Evolutionary conservation across 2,888 invertebrate genomes (phyloP).

Genomic region (Dynastes grantii): DNA sequence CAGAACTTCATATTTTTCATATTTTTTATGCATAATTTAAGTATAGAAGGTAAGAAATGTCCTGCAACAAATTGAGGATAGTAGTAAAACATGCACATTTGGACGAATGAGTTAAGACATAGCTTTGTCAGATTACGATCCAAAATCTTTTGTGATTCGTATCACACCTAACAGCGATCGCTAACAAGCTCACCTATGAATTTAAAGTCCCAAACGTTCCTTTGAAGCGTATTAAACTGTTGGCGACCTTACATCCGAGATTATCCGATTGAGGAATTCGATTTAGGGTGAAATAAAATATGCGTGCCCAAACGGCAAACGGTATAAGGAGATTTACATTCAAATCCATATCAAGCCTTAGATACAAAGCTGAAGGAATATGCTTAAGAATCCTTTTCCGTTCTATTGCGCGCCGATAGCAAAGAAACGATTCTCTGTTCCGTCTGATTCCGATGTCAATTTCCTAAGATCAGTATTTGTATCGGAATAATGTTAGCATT

Average conservation of each 20-base stretch:
- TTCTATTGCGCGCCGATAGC: not conserved
- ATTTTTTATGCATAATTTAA: no score
- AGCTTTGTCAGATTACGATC: no score
- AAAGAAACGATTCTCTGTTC: constrained; percentile 3
- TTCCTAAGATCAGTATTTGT: constrained; percentile 1
- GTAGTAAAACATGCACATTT: no score
- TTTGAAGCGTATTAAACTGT: no score
- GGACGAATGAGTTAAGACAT: no score
- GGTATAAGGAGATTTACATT: not conserved
- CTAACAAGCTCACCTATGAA: no score
- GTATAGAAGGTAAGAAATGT: no score
- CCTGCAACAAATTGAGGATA: no score
- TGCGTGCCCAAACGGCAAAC: constrained; percentile 4
- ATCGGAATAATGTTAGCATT: constrained; percentile 5
- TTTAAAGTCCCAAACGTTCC: no score
- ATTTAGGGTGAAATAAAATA: not conserved
- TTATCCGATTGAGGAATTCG: constrained; percentile 1
- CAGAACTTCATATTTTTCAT: no score
- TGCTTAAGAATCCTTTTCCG: constrained; percentile 1
- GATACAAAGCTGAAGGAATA: constrained; percentile 3
- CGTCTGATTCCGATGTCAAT: constrained; percentile 13
- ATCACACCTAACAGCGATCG: no score
- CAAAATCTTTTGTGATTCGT: no score
- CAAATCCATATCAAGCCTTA: not conserved
- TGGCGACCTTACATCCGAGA: not conserved